These are phyloP conservation scores for Catagonus wagneri DNA, from an alignment of 2,113 vertebrate species.

Conservation along the genomic window DNA sequence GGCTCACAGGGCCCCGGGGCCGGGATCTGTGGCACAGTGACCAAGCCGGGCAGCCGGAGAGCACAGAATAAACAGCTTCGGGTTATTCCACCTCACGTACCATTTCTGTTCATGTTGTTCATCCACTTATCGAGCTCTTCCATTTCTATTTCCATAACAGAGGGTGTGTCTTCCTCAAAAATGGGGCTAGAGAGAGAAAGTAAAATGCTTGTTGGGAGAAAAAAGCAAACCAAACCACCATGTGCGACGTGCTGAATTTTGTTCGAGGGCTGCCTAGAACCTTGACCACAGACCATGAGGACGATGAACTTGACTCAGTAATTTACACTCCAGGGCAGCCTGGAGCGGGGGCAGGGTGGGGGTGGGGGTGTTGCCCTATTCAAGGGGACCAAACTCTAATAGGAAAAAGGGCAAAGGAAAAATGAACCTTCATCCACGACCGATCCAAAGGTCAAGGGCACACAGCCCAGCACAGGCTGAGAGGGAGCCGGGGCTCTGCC, in stretches of 20 bases:
- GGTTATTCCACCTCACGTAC: constrained; percentile 82
- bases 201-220: constrained; percentile 49
- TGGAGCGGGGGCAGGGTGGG: not conserved
- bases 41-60: not conserved
- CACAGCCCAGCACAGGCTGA: not conserved
- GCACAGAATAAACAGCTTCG: not conserved
- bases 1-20: not conserved
- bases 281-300: not conserved
- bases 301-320: not conserved
- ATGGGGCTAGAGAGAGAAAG: constrained; percentile 90
- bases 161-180: constrained; percentile 98
- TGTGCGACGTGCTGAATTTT: not conserved
- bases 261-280: not conserved
- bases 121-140: constrained; percentile 98
- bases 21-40: not conserved
- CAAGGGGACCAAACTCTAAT: not conserved
- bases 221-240: not conserved
- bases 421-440: not conserved
- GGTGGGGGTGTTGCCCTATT: not conserved
- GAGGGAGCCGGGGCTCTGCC: not conserved
- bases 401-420: not conserved
- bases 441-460: not conserved
- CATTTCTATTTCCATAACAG: constrained; percentile 99
- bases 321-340: not conserved
- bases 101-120: constrained; percentile 89